These are phyloP conservation scores for Melinaea menophilus DNA, from an alignment of 2,888 invertebrate genomes.

Conservation along the genomic window DNA sequence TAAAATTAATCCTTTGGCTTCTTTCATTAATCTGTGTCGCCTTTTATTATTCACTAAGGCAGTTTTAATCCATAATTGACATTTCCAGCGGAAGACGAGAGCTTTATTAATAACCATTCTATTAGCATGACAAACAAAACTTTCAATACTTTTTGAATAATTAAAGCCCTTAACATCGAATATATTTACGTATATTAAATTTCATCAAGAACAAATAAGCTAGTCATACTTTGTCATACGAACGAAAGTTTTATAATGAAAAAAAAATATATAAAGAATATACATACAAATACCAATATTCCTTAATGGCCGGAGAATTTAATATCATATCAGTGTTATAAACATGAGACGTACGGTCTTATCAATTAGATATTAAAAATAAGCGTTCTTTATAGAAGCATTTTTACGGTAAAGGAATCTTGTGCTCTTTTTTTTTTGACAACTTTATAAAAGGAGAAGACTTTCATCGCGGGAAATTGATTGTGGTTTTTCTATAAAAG, in stretches of 20 bases:
- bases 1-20: constrained; percentile 53
- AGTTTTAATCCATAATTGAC: constrained; percentile 63
- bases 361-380: constrained; percentile 37
- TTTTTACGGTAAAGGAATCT: constrained; percentile 49
- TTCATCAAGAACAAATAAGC: no score
- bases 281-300: no score
- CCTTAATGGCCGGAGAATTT: no score
- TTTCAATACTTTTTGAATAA: constrained; percentile 7
- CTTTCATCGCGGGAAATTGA: constrained; percentile 60
- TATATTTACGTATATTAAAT: background rate
- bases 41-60: constrained; percentile 50
- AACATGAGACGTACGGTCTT: constrained; percentile 4
- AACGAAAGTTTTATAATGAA: no score
- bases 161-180: background rate
- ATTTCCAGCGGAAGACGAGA: constrained; percentile 49
- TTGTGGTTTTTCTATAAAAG: constrained; percentile 52
- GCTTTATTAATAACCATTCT: constrained; percentile 48
- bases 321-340: background rate
- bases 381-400: constrained; percentile 42
- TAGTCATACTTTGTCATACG: no score
- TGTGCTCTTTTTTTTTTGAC: constrained; percentile 52
- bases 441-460: constrained; percentile 59
- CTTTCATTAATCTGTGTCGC: constrained; percentile 52
- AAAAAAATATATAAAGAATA: no score
- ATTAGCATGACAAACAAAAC: constrained; percentile 24